phyloP scores from a whole-genome alignment of 2,888 invertebrate genomes.

The Tetramorium bicarinatum region DNA sequence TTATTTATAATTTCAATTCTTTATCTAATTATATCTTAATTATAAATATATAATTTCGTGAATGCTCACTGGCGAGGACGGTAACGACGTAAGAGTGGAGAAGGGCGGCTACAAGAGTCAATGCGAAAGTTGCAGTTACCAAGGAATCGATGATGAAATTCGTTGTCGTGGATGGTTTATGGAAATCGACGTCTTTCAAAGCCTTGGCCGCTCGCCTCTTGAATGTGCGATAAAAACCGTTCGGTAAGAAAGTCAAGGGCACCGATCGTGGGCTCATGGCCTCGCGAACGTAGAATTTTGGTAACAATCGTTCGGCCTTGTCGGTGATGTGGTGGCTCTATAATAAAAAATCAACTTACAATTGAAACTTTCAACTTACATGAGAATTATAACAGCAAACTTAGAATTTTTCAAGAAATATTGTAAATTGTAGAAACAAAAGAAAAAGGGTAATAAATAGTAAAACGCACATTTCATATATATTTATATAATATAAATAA shows the following conservation, averaged over 20 bases:
- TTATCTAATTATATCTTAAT: neutral
- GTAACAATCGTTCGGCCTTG: slow-evolving; percentile 88
- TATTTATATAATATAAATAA: no score
- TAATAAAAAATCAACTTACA: no score
- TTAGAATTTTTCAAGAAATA: neutral
- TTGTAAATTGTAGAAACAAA: no score
- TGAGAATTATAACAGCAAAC: neutral
- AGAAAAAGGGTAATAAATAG: no score
- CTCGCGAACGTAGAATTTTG: slow-evolving; percentile 90
- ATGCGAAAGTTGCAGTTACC: slow-evolving; percentile 62
- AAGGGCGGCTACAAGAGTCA: slow-evolving; percentile 71
- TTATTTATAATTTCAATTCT: neutral
- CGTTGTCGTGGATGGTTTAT: slow-evolving; percentile 80
- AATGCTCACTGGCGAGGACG: slow-evolving; percentile 81
- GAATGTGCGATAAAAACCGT: slow-evolving; percentile 92
- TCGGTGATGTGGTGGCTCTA: slow-evolving; percentile 89
- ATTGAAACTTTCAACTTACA: neutral
- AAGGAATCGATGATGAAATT: slow-evolving; percentile 82
- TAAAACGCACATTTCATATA: no score
- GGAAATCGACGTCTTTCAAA: slow-evolving; percentile 87
- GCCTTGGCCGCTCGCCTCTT: slow-evolving; percentile 88
- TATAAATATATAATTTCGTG: neutral
- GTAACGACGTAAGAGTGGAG: slow-evolving; percentile 77
- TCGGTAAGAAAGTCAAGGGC: slow-evolving; percentile 91
- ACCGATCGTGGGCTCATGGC: slow-evolving; percentile 90